Evolutionary conservation across 2,888 invertebrate species (phyloP).

Genomic region (Ptychoptera albimana): DNA sequence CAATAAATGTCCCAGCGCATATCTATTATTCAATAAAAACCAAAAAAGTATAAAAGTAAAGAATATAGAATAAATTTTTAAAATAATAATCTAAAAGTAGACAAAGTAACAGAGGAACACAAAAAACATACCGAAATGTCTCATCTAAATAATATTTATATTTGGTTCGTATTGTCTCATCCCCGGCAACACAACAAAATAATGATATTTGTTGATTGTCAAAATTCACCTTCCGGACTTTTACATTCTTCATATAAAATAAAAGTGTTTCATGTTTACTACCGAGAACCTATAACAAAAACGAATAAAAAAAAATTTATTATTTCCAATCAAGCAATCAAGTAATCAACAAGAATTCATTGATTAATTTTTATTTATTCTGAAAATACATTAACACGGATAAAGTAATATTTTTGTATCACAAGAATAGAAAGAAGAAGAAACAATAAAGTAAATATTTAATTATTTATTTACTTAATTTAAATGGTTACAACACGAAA

Average conservation of each 20-base stretch:
- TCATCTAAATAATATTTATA: constrained; percentile 11
- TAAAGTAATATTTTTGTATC: too few relatives aligned
- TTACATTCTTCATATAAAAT: constrained; percentile 11
- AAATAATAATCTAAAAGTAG: neutral
- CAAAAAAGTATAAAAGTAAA: constrained; percentile 5
- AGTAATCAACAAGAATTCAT: neutral
- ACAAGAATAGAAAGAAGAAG: too few relatives aligned
- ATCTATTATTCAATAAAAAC: constrained; percentile 10
- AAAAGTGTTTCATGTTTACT: constrained; percentile 12
- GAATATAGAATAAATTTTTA: constrained; percentile 10
- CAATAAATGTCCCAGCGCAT: constrained; percentile 28
- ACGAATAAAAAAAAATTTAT: neutral
- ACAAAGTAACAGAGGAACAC: neutral
- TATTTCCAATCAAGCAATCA: neutral
- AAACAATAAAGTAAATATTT: too few relatives aligned
- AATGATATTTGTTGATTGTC: constrained; percentile 10
- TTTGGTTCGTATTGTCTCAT: constrained; percentile 6
- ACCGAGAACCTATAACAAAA: constrained; percentile 11
- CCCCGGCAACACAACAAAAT: constrained; percentile 13
- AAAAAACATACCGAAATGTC: constrained; percentile 11
- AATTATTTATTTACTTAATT: too few relatives aligned
- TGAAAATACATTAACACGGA: too few relatives aligned
- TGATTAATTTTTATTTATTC: too few relatives aligned
- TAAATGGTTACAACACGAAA: too few relatives aligned
- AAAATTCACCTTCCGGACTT: constrained; percentile 1